Evolutionary conservation across 2,113 vertebrate species (phyloP), one percentile per base, ranked within the genome.

Genomic region (Tachycineta bicolor): DNA sequence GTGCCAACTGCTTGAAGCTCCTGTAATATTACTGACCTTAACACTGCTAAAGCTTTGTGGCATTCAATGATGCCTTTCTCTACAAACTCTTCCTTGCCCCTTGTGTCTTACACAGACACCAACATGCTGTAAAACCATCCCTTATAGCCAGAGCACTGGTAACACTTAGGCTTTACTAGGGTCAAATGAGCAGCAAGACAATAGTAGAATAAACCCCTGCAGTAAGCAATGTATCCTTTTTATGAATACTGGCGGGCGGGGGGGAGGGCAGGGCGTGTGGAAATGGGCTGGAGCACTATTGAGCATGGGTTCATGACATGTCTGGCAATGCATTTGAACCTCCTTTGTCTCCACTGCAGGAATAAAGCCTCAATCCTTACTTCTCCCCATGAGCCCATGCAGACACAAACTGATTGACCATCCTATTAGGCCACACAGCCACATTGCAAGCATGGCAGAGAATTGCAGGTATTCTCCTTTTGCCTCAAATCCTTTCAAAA

Each of bases 401-500:
- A 85, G 49, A 37, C 25, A 58, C 2, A 5, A 62, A 55, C 59
- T 49, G 18, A 37, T 56, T 85, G 49, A 73, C 55, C 53, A 83
- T 64, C 15, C 58, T 34, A 19, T 39, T 23, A 87, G 49, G 31
- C 73, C 37, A 63, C 37, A 34, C 15, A 80, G 28, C 37, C 50
- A 29, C 71, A 53, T 52, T 63, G 43, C 23, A 91, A 73, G 55
- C 33, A 34, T 17, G 59, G 60, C 50, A 65, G 43, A 58, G 29
- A 64, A 62, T 60, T 73, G 71, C 37, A 76, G 31, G 22, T 47
- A 55, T 74, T 86, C 50, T 80, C 22, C 31, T 70, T 91, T 67
- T 44, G 19, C 85, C 26, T 86, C 59, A 70, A 83, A 88, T 90
- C 59, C n/a, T 80, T 96, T 83, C 63, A 86, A 86, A 90, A 90